Evolutionary conservation across 2,888 invertebrate genomes (phyloP), one percentile per base, ranked within the genome.

Genomic region (Molanna angustata): DNA sequence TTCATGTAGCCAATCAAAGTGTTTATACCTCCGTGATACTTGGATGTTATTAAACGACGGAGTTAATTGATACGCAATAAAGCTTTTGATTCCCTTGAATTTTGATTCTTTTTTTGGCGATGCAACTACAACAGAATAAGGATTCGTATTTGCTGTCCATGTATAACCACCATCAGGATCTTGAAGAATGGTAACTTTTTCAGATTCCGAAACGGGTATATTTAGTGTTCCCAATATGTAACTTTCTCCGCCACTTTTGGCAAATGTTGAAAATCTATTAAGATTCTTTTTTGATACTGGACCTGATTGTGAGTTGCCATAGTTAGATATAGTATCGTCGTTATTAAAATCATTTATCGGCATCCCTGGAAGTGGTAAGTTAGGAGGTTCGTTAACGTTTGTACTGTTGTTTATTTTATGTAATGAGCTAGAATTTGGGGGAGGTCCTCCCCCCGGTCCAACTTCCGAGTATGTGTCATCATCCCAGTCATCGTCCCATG

Each of bases 1-100:
- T 67, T 93, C 93, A 72, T 97, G 96, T 48, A 99, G 73, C 99
- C 99, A 99, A 77, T 99, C 98, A 72, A 99, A 99, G 71, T 98
- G 98, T 72, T 99, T 99, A 74, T 97, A 98, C 62, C 98, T 82
- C 60, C 98, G 82, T 31, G 90, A 91, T 20, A 93, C 97, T 78
- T 94, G 92, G 62, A 94, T 89, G 66, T 90, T 90, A 67, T 90
- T 94, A 68, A 94, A 94, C 72, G 94, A 92, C 2, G 96, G 96
- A 48, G 94, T 96, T 57, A 98, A 71, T 66, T 95, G 93, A 74
- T 98, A 98, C 41, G 95, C 95, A 63, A 98, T 98, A 66, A 90
- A 99, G 65, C 94, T 96, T 74, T 98, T 98, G 63, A 98, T 83
- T 35, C 96, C 98, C 69, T 96, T 96, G 66, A 98, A 84, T 76